Evolutionary conservation across 2,113 vertebrate genomes (phyloP).

Genomic region (Oryzias javanicus): DNA sequence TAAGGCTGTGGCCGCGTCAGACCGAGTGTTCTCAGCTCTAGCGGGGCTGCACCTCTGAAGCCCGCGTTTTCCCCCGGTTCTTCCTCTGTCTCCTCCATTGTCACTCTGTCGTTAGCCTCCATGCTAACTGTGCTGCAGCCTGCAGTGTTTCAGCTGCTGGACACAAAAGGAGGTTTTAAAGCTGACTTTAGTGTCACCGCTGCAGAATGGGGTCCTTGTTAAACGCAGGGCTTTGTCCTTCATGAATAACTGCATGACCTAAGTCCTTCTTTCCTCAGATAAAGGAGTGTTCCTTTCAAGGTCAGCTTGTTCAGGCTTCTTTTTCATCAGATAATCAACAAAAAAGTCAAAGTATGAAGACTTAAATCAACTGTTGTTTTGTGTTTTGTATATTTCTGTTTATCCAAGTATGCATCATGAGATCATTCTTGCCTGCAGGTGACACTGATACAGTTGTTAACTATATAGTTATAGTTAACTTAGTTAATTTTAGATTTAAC

Average conservation of each 20-base stretch:
- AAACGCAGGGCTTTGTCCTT: neutral
- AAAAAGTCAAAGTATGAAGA: rapidly evolving
- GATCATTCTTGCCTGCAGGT: constrained; percentile 34
- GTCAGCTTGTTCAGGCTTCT: constrained; percentile 41
- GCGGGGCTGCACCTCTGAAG: neutral
- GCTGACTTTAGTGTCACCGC: neutral
- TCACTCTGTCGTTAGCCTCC: constrained; percentile 39
- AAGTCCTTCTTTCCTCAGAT: constrained; percentile 1
- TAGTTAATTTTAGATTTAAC: no score
- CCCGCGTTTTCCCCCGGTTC: neutral
- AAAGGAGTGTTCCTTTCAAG: constrained; percentile 45
- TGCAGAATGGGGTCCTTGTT: neutral
- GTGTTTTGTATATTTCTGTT: neutral
- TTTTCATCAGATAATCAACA: rapidly evolving
- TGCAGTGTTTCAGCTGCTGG: neutral
- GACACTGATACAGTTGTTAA: constrained; percentile 9
- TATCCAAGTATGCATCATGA: constrained; percentile 12
- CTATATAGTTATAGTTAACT: no score
- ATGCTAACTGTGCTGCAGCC: constrained; percentile 46
- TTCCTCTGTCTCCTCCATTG: neutral
- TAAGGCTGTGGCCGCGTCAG: constrained; percentile 62
- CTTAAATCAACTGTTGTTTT: neutral
- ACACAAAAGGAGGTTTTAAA: neutral
- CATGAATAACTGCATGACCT: constrained; percentile 3
- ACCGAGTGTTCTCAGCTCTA: neutral